A percentile compares a stretch with the other conserved stretches of the same genome.
These are phyloP conservation scores for Myotis yumanensis DNA, from an alignment of 2,113 vertebrate species.

Conservation along the genomic window DNA sequence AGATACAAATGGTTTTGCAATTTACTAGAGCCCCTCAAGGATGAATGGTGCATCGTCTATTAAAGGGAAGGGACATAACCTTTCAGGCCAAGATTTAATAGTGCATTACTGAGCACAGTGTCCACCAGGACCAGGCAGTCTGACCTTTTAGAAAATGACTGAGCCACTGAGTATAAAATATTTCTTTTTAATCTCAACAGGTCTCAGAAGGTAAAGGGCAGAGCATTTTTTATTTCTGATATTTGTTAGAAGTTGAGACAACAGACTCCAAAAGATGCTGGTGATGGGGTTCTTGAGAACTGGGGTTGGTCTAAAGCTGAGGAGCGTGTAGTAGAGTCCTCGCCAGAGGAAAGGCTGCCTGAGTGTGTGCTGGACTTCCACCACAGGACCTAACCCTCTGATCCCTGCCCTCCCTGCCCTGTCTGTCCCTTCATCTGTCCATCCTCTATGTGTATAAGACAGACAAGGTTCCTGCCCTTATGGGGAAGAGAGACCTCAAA, in stretches of 20 bases:
- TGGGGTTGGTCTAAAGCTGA: neutral
- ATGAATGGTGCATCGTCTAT: neutral
- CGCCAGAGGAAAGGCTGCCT: neutral
- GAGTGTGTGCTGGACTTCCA: neutral
- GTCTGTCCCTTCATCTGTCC: neutral
- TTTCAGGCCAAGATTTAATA: constrained; percentile 10
- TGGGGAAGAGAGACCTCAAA: neutral
- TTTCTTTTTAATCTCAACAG: neutral
- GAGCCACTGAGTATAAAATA: neutral
- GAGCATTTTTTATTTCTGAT: neutral
- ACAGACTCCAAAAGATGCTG: neutral
- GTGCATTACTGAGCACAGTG: neutral
- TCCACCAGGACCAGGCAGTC: neutral
- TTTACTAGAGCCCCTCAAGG: constrained; percentile 7
- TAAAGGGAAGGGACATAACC: neutral
- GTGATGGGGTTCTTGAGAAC: neutral
- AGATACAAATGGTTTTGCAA: neutral
- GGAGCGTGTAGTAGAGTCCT: neutral
- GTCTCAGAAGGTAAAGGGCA: neutral
- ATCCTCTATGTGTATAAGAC: neutral
- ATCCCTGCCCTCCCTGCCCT: neutral
- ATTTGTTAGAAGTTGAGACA: neutral
- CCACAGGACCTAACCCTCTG: neutral
- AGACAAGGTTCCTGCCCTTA: neutral
- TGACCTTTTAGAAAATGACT: constrained; percentile 36